Conservation (phyloP, 2,888 invertebrate species). For the Ennomos erosarius region DNA sequence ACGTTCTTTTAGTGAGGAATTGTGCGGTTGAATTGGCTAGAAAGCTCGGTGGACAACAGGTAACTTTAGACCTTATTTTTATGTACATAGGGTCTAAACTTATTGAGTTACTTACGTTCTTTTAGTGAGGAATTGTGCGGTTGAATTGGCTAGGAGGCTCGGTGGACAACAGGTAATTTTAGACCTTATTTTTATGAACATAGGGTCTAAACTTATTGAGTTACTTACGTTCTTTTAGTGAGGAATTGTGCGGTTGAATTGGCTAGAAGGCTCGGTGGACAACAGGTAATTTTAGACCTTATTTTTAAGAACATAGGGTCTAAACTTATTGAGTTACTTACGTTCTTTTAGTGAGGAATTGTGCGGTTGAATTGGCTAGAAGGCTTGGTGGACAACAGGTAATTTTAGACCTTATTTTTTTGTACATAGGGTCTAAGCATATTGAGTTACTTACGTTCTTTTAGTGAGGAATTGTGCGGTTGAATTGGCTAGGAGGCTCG, state of each 20-base stretch:
- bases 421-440: too few relatives aligned
- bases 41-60: conserved; percentile 58
- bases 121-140: conserved; percentile 60
- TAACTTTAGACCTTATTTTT: background rate
- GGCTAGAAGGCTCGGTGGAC: conserved; percentile 75
- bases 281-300: conserved; percentile 1
- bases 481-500: conserved; percentile 85
- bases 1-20: too few relatives aligned
- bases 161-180: conserved; percentile 4
- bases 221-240: too few relatives aligned
- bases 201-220: too few relatives aligned
- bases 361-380: conserved; percentile 86
- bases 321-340: too few relatives aligned
- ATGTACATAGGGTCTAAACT: too few relatives aligned
- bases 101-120: too few relatives aligned
- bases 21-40: conserved; percentile 86
- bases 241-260: conserved; percentile 81
- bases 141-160: conserved; percentile 86
- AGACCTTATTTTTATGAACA: too few relatives aligned
- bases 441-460: too few relatives aligned
- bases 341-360: too few relatives aligned
- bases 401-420: background rate
- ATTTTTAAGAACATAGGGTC: too few relatives aligned
- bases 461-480: conserved; percentile 65
- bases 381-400: conserved; percentile 58